Base-by-base conservation (phyloP, 2,888 invertebrate species). In the Parasteatoda lunata region DNA sequence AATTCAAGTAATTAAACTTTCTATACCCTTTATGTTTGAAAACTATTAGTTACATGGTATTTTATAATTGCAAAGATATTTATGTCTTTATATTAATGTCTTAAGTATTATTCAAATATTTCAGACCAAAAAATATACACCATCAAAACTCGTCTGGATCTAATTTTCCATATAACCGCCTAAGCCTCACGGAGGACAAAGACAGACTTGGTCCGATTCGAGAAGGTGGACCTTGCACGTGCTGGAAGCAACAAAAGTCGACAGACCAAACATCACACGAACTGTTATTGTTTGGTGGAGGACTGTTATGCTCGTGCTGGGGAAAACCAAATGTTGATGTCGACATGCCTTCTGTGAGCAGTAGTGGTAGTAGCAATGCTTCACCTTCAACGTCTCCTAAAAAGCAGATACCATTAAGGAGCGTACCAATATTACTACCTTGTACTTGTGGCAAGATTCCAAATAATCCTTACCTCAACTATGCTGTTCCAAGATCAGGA, bases 351-450 rank as follows among this genome's bases (percentile, higher is more conserved):
- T 83, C 88, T 3, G 78, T 83, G 5, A 88, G 88, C 30, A 88
- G 88, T 47, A 88, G 88, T 70, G 83, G 88, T 0, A 88, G 88
- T 51, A 88, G 88, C 71, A 88, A 83, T 65, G 88, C 83, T 8
- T 88, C 88, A 2, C 88, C 88, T 3, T 83, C 83, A 11, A 88
- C 88, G 4, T 88, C 88, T 11, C 88, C 88, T 8, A 88, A 88
- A 52, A 88, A 88, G 72, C 88, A 88, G 49, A 52, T 81, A 49
- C 83, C 88, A 3, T 48, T 88, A 15, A 77, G 82, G 7, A 82
- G 87, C 64, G 73, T 88, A 30, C 88, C 88, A 4, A 88, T 88
- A 59, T 66, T 88, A 11, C 68, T 88, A 30, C 88, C 88, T 49
- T 88, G 88, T 49, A 88, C 88, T 0, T 88, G 88, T 47, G 88